Base-by-base conservation (phyloP, 2,113 vertebrate species). In the Anser cygnoides region DNA sequence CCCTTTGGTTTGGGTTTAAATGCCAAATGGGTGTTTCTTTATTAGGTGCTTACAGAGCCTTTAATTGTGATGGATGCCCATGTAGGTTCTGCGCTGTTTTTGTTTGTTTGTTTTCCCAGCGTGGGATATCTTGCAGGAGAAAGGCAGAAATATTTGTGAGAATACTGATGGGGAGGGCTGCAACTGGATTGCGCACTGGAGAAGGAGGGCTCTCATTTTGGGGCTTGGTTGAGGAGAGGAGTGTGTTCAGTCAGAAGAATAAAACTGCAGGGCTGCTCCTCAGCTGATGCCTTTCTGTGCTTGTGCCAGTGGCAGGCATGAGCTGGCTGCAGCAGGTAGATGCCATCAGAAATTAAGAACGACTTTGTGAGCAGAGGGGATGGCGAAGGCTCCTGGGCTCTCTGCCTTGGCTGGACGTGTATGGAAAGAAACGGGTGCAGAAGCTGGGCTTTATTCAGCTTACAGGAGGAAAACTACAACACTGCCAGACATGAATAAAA, bases 221-320 rank as follows among this genome's bases (percentile, higher is more conserved):
- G 84, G 54, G n/a, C 1, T 3, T n/a, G 39, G 23, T 13, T 76
- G 29, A 80, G 39, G 11, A 72, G n/a, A 35, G 33, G 59, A 43
- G 43, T 3, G 9, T 39, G 10, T 9, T 58, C 17, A 8, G 26
- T 41, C 29, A 31, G 9, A 90, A 31, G 50, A 84, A 33, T 33
- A 93, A 75, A 94, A 11, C 22, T 0, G 2, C 28, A 28, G 6
- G 15, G 13, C 13, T 67, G 13, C 19, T 79, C 55, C 41, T 15
- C 61, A 80, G 46, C 52, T 72, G 37, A 41, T 35, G 10, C 57
- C 31, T 63, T 44, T 46, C 22, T 49, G 29, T 44, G 49, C 43
- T 78, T 75, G 65, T 28, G 15, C 2, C 3, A 0, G 43, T 50
- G 37, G 35, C 63, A 73, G 46, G 18, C 0, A 0, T 11, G 63